Evolutionary conservation across 2,888 invertebrate species (phyloP), one percentile per base, ranked within the genome.

Genomic region (Trichogramma dendrolimi): DNA sequence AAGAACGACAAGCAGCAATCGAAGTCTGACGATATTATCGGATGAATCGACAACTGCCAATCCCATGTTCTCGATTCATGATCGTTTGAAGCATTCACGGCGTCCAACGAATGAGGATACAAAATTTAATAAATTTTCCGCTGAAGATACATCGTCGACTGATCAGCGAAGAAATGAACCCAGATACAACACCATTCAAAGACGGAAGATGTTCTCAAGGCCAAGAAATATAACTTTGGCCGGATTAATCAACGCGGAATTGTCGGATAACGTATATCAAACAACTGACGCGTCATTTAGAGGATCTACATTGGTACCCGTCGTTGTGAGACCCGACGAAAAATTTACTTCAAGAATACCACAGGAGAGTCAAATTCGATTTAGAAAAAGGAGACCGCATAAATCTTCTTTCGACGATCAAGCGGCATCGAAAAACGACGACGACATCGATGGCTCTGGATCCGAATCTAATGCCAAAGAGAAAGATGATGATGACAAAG

Each of bases 161-260:
- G 70, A 73, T 47, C 51, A 27, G 2, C 68, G 74, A 61, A 72
- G 76, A 67, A 71, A 69, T 38, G 79, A 78, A 52, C 75, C 75
- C 0, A 68, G 71, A 27, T 78, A 77, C 50, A 73, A 72, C 60
- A 46, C 55, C 52, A 39, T 46, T n/a, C 52, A 6, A n/a, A 58
- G 43, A 56, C 4, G 6, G 49, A 60, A 43, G 41, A 48, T 11
- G 50, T 50, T 50, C 3, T 50, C 10, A 2, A 11, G 2, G 7
- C 7, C 10, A 4, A 50, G n/a, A 10, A 27, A 27, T 27, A 27
- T 27, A 27, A 27, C 27, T 27, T 27, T 27, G 3, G 27, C 27
- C 3, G 27, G 2, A 27, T 27, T 27, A 27, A 27, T 27, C 27
- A 27, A 27, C 27, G 27, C 27, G 27, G 27, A 27, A 27, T 27